Evolutionary conservation across 2,888 invertebrate genomes (phyloP).

Genomic region (Caenorhabditis sp.): DNA sequence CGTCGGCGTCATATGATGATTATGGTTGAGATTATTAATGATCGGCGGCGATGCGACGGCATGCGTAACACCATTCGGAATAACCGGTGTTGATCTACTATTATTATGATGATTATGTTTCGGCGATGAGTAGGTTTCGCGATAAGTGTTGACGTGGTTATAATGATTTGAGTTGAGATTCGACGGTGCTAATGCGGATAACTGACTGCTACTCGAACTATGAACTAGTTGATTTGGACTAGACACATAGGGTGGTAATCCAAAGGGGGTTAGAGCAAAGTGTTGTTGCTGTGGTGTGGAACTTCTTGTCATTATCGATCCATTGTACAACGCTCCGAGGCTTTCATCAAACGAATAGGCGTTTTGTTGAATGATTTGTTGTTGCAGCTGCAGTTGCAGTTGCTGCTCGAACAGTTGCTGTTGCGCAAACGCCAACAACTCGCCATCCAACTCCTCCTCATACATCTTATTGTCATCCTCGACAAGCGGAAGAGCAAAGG

Average conservation of each 20-base stretch:
- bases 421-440: too few relatives aligned
- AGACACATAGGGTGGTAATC: too few relatives aligned
- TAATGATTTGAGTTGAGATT: not conserved
- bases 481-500: too few relatives aligned
- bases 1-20: not conserved
- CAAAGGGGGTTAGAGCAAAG: too few relatives aligned
- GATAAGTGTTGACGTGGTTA: not conserved
- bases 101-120: not conserved
- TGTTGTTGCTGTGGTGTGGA: too few relatives aligned
- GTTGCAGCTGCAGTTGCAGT: too few relatives aligned
- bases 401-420: too few relatives aligned
- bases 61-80: not conserved
- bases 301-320: not conserved
- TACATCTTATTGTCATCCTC: too few relatives aligned
- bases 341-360: too few relatives aligned
- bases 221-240: not conserved
- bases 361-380: too few relatives aligned
- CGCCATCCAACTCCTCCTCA: too few relatives aligned
- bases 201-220: not conserved
- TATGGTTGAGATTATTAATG: too few relatives aligned
- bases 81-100: not conserved
- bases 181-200: not conserved
- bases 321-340: not conserved
- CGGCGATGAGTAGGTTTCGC: not conserved
- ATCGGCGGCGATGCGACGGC: not conserved